These are phyloP conservation scores for Diogma glabrata DNA, from an alignment of 2,888 invertebrate species.

Conservation along the genomic window DNA sequence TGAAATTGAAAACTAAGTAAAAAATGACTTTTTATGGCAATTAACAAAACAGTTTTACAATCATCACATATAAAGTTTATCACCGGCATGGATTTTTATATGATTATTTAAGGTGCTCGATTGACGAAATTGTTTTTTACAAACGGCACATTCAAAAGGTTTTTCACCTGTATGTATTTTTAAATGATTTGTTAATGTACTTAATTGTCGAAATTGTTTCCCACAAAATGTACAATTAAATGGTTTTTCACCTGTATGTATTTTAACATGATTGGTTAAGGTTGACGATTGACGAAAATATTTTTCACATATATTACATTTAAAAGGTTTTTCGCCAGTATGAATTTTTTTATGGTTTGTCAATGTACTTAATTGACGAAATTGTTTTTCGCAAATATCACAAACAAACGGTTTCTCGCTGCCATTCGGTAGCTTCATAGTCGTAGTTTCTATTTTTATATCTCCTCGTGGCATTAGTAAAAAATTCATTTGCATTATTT, in stretches of 20 bases:
- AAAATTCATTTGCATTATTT: background rate
- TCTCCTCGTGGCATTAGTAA: constrained; percentile 7
- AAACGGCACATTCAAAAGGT: constrained; percentile 37
- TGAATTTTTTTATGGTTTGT: constrained; percentile 38
- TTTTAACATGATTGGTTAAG: constrained; percentile 37
- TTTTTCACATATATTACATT: constrained; percentile 37
- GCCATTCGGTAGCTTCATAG: constrained; percentile 10
- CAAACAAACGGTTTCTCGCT: constrained; percentile 36
- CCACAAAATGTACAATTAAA: constrained; percentile 36
- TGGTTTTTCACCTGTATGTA: constrained; percentile 37
- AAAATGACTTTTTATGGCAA: too few relatives aligned
- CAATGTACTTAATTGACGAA: constrained; percentile 36
- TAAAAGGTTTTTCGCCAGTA: constrained; percentile 37
- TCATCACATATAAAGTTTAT: constrained; percentile 30
- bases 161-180: constrained; percentile 38
- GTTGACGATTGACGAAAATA: constrained; percentile 38
- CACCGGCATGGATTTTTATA: constrained; percentile 38
- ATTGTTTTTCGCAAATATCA: constrained; percentile 36
- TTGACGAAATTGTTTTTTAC: constrained; percentile 38
- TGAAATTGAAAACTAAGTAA: too few relatives aligned
- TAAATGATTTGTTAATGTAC: constrained; percentile 36
- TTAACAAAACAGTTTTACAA: constrained; percentile 7
- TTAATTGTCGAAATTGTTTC: constrained; percentile 37
- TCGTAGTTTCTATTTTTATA: constrained; percentile 1
- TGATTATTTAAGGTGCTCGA: constrained; percentile 37